Percentiles rank a stretch among this genome's conserved stretches.
phyloP scores from a whole-genome alignment of 2,797 vertebrate genomes.

The Cynodonichthys magdalenae region DNA sequence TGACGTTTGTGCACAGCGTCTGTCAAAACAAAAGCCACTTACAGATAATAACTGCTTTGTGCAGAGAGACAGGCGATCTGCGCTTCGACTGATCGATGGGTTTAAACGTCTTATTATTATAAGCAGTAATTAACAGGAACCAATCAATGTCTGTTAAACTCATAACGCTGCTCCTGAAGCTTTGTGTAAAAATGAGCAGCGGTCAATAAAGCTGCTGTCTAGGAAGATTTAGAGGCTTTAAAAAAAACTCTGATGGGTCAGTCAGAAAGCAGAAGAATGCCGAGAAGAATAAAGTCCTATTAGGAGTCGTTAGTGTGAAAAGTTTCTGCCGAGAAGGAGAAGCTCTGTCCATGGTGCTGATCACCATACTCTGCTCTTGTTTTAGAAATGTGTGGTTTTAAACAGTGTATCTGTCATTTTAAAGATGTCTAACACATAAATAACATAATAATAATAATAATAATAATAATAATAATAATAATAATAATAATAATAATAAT shows the following conservation, averaged over 20 bases:
- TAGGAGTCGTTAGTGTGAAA: too few species aligned
- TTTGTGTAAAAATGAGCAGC: not conserved
- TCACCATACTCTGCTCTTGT: not conserved
- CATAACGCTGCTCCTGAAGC: not conserved
- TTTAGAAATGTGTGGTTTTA: too few species aligned
- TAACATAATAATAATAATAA: too few species aligned
- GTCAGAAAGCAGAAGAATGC: too few species aligned
- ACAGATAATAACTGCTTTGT: conserved; percentile 35
- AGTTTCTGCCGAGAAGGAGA: too few species aligned
- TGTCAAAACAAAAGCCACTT: conserved; percentile 49
- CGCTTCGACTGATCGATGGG: conserved; percentile 30
- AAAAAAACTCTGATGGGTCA: too few species aligned
- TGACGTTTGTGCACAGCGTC: conserved; percentile 7
- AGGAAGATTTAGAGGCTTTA: not conserved
- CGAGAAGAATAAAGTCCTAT: too few species aligned
- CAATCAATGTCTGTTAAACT: conserved; percentile 23
- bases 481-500: too few species aligned
- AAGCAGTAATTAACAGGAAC: conserved; percentile 7
- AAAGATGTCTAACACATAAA: too few species aligned
- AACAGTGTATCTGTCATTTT: too few species aligned
- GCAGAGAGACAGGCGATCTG: not conserved
- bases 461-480: too few species aligned
- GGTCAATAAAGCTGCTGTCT: conserved; percentile 8
- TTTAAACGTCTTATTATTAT: conserved; percentile 23
- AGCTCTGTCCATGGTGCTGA: conserved; percentile 39